phyloP scores from a whole-genome alignment of 2,888 invertebrate species.

The Polyommatus iphigenia region DNA sequence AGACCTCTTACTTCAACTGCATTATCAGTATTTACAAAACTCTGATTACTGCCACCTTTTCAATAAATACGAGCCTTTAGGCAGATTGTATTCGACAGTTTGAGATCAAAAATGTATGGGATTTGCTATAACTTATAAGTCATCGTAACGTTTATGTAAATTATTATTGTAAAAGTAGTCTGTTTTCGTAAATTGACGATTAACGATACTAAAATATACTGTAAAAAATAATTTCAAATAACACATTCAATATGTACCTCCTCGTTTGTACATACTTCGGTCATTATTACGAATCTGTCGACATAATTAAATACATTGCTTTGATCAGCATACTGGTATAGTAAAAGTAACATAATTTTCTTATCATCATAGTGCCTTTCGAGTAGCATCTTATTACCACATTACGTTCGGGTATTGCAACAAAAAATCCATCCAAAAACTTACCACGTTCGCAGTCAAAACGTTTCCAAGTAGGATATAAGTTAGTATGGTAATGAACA shows the following conservation, averaged over 20 bases:
- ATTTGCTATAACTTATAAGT: neutral
- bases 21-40: neutral
- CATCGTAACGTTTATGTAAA: neutral
- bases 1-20: neutral
- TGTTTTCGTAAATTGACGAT: too few species aligned
- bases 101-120: neutral
- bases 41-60: neutral
- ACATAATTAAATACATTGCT: too few species aligned
- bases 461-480: conserved; percentile 83
- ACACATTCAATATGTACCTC: too few species aligned
- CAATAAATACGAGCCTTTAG: neutral
- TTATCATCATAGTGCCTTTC: neutral
- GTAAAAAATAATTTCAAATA: too few species aligned
- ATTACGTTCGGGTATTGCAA: neutral
- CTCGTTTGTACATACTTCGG: too few species aligned
- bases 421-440: conserved; percentile 78
- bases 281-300: too few species aligned
- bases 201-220: too few species aligned
- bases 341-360: neutral
- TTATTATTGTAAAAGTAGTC: too few species aligned
- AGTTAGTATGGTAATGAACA: conserved; percentile 87
- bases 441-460: conserved; percentile 86
- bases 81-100: neutral
- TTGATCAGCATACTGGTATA: neutral
- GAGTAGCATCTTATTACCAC: neutral